Evolutionary conservation across 2,113 vertebrate genomes (phyloP).

Genomic region (Oceanodroma tethys): DNA sequence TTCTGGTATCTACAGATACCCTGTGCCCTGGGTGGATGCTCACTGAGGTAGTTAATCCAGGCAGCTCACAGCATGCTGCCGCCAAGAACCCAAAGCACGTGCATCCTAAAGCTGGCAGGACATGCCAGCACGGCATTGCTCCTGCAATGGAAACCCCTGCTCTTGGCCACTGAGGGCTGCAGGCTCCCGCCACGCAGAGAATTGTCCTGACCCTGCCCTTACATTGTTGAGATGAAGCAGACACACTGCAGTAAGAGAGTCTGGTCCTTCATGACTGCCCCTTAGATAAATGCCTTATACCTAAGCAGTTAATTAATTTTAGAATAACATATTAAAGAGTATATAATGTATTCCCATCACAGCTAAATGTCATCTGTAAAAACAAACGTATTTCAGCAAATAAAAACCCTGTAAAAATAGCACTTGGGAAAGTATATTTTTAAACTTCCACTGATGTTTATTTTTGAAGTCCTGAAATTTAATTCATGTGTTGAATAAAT

Average conservation of each 20-base stretch:
- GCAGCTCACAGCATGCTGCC: fast-evolving
- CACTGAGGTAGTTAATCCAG: background rate
- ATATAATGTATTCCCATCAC: constrained; percentile 29
- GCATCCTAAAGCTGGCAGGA: background rate
- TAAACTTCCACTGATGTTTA: constrained; percentile 53
- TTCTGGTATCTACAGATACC: background rate
- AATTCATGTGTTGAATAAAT: constrained; percentile 49
- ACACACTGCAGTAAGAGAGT: background rate
- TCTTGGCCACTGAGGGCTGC: background rate
- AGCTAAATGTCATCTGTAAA: constrained; percentile 54
- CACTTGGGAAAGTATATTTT: constrained; percentile 29
- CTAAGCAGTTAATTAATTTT: constrained; percentile 56
- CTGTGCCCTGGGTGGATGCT: background rate
- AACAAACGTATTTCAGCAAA: constrained; percentile 44
- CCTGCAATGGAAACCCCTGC: background rate
- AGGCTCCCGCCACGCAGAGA: fast-evolving
- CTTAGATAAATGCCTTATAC: constrained; percentile 23
- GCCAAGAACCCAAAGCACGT: background rate
- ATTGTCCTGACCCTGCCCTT: background rate
- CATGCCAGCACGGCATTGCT: fast-evolving
- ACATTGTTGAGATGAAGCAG: background rate
- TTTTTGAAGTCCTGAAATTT: constrained; percentile 57
- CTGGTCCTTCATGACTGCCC: background rate
- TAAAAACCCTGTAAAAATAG: constrained; percentile 35
- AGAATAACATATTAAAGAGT: constrained; percentile 47